Conservation (phyloP, 2,888 invertebrate genomes). For the Limenitis camilla region DNA sequence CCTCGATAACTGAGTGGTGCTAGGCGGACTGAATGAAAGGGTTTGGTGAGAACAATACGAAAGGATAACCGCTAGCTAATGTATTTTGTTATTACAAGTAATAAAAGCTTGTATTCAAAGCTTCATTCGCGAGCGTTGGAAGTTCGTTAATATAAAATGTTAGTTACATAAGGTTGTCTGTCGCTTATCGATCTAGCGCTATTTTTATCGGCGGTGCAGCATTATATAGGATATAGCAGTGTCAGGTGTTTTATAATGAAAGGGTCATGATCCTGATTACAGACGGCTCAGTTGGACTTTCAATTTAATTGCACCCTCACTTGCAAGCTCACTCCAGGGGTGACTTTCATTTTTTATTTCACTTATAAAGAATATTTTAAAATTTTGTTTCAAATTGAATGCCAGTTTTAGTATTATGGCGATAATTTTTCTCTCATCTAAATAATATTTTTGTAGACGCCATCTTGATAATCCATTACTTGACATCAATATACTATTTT, state of each 20-base stretch:
- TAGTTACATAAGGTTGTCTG: not conserved
- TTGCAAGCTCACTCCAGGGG: not conserved
- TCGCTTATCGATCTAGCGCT: conserved; percentile 4
- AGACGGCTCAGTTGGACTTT: conserved; percentile 8
- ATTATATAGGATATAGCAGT: not conserved
- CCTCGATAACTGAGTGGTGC: no score
- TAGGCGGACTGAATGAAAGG: no score
- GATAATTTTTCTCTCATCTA: no score
- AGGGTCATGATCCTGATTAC: conserved; percentile 13
- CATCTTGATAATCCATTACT: not conserved
- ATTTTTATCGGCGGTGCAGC: conserved; percentile 6
- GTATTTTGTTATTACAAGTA: no score
- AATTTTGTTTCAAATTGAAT: no score
- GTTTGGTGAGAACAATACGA: no score
- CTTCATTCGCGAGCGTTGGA: no score
- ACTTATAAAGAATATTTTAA: not conserved
- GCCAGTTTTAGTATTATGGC: no score
- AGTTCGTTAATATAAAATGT: no score
- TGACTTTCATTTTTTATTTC: conserved; percentile 2
- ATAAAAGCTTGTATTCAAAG: no score
- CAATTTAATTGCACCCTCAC: conserved; percentile 9
- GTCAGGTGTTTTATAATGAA: conserved; percentile 6
- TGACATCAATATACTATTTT: not conserved
- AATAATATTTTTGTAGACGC: no score
- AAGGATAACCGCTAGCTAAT: no score